phyloP scores from a whole-genome alignment of 2,113 vertebrate species.

The Harpagus bidentatus region DNA sequence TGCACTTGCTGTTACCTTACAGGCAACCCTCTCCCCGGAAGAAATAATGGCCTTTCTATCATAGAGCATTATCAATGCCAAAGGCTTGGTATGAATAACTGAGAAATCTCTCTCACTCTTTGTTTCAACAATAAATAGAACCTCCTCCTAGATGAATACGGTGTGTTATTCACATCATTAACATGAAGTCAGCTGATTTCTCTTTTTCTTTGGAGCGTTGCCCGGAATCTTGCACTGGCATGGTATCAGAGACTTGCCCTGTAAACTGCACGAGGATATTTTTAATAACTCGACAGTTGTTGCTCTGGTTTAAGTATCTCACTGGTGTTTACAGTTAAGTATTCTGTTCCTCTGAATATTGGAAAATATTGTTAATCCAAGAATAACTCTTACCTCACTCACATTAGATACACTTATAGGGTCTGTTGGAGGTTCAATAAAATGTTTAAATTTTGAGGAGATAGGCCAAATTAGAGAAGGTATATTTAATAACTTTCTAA shows the following conservation, averaged over 20 bases:
- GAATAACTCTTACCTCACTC: not conserved
- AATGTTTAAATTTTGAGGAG: not conserved
- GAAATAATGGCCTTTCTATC: not conserved
- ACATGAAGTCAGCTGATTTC: conserved; percentile 31
- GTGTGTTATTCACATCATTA: rapidly evolving
- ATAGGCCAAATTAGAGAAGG: not conserved
- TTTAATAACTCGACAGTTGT: not conserved
- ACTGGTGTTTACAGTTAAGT: not conserved
- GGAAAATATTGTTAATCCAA: not conserved
- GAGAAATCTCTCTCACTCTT: not conserved
- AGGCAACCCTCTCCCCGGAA: not conserved
- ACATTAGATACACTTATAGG: not conserved
- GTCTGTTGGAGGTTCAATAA: not conserved
- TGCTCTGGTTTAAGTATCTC: not conserved
- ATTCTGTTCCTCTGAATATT: not conserved
- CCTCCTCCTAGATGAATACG: rapidly evolving
- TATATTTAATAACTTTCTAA: not conserved
- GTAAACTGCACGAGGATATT: not conserved
- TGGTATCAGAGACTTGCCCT: not conserved
- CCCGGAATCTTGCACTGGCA: not conserved
- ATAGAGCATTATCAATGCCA: not conserved
- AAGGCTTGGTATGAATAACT: not conserved
- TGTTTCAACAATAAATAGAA: not conserved
- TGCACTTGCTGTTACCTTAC: not conserved
- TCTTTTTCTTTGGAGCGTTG: not conserved